Conservation (phyloP, 2,888 invertebrate species). For the Oeneis ivallda region DNA sequence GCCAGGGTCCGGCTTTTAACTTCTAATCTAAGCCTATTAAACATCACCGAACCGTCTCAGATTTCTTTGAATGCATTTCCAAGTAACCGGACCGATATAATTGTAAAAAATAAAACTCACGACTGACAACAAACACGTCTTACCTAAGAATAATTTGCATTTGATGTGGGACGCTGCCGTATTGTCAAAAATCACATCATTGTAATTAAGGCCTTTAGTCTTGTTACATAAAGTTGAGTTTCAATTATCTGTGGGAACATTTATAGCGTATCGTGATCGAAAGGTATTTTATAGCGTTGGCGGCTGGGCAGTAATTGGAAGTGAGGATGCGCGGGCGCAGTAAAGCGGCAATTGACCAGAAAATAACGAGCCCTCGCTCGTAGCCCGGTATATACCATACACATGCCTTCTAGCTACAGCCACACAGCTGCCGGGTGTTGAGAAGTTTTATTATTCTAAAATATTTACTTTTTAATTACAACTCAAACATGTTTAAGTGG, state of each 20-base stretch:
- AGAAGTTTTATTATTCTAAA: slow-evolving; percentile 54
- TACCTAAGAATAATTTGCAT: slow-evolving; percentile 81
- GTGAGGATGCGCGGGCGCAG: slow-evolving; percentile 79
- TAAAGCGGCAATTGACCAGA: slow-evolving; percentile 81
- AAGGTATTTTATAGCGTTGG: slow-evolving; percentile 71
- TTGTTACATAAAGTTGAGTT: slow-evolving; percentile 37
- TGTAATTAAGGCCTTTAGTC: slow-evolving; percentile 33
- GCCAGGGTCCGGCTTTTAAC: slow-evolving; percentile 72
- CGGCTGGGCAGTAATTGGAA: slow-evolving; percentile 80
- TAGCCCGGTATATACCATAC: slow-evolving; percentile 55
- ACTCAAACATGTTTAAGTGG: slow-evolving; percentile 42
- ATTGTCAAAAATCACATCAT: slow-evolving; percentile 28
- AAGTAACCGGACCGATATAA: slow-evolving; percentile 78
- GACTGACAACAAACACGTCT: slow-evolving; percentile 78
- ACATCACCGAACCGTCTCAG: slow-evolving; percentile 73
- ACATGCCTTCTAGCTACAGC: slow-evolving; percentile 69
- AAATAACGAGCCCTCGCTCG: slow-evolving; percentile 77
- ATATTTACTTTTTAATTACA: slow-evolving; percentile 46
- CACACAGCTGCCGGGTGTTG: slow-evolving; percentile 73
- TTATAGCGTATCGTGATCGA: slow-evolving; percentile 47
- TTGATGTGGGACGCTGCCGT: slow-evolving; percentile 41
- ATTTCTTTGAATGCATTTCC: slow-evolving; percentile 79
- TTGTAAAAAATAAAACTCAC: slow-evolving; percentile 79
- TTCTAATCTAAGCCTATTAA: slow-evolving; percentile 81
- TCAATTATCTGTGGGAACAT: slow-evolving; percentile 36